Conservation (phyloP, 2,113 vertebrate genomes). For the Urocynchramus pylzowi region DNA sequence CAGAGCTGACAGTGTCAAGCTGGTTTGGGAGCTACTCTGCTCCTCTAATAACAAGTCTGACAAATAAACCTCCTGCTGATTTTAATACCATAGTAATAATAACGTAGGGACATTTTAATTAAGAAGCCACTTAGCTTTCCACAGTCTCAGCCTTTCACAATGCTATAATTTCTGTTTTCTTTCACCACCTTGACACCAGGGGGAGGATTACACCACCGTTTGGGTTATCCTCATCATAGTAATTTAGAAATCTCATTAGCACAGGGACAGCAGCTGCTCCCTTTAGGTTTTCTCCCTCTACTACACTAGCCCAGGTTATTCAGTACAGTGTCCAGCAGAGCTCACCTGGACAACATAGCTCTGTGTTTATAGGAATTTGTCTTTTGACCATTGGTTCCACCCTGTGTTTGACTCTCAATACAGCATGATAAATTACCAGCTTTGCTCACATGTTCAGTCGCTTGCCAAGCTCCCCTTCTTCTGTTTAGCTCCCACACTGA, state of each 20-base stretch:
- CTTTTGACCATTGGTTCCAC: neutral
- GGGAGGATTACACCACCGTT: neutral
- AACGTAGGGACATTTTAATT: neutral
- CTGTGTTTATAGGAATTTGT: neutral
- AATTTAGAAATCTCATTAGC: neutral
- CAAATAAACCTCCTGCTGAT: neutral
- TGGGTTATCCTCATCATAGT: neutral
- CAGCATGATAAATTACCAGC: neutral
- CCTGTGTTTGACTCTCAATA: neutral
- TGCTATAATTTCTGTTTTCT: neutral
- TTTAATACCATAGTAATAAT: neutral
- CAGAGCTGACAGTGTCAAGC: neutral
- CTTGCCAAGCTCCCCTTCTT: neutral
- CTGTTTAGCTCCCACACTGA: neutral
- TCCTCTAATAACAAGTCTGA: neutral
- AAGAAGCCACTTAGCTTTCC: neutral
- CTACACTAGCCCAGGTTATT: neutral
- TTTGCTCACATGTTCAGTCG: accelerated
- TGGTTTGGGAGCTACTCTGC: neutral
- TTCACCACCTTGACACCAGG: neutral
- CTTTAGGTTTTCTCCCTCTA: neutral
- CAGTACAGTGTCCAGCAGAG: neutral
- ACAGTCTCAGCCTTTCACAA: neutral
- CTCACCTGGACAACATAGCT: neutral
- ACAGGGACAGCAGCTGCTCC: neutral